A percentile compares a stretch with the other conserved stretches of the same genome.
Evolutionary conservation across 2,797 vertebrate species (phyloP).

Genomic region (Dallia pectoralis): DNA sequence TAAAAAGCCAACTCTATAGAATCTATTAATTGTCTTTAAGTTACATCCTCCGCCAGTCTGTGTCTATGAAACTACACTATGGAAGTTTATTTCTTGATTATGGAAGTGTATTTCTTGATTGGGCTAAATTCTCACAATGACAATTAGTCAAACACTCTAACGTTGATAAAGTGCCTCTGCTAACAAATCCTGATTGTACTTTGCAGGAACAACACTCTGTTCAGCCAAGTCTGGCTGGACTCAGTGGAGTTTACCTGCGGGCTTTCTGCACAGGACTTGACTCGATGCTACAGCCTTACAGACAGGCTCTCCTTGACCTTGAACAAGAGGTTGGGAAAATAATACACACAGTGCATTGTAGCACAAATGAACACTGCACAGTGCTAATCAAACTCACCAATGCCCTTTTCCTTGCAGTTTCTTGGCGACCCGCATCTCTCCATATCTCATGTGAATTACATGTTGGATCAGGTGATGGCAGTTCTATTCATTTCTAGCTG

Average conservation of each 20-base stretch:
- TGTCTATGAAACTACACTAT: background rate
- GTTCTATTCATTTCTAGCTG: background rate
- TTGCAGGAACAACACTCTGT: slow-evolving; percentile 84
- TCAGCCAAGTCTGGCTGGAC: slow-evolving; percentile 82
- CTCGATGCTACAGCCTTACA: slow-evolving; percentile 92
- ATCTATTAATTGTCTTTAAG: too few relatives aligned
- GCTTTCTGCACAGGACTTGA: slow-evolving; percentile 97
- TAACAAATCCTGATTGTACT: background rate
- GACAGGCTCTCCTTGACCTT: slow-evolving; percentile 92
- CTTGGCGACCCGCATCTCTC: slow-evolving; percentile 95
- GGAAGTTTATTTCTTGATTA: background rate
- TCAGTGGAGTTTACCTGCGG: slow-evolving; percentile 92
- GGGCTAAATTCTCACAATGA: background rate
- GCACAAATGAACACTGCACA: background rate
- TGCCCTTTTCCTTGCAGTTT: slow-evolving; percentile 79
- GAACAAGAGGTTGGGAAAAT: slow-evolving; percentile 90
- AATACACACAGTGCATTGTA: background rate
- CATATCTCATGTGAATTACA: slow-evolving; percentile 95
- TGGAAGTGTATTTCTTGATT: background rate
- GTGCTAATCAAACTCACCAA: slow-evolving; percentile 3
- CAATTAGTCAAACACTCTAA: too few relatives aligned
- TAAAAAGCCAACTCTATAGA: too few relatives aligned
- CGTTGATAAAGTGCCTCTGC: too few relatives aligned
- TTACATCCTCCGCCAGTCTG: background rate
- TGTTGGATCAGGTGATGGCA: slow-evolving; percentile 88